These are phyloP conservation scores for Melanerpes aurifrons DNA, from an alignment of 2,113 vertebrate species.

Conservation along the genomic window DNA sequence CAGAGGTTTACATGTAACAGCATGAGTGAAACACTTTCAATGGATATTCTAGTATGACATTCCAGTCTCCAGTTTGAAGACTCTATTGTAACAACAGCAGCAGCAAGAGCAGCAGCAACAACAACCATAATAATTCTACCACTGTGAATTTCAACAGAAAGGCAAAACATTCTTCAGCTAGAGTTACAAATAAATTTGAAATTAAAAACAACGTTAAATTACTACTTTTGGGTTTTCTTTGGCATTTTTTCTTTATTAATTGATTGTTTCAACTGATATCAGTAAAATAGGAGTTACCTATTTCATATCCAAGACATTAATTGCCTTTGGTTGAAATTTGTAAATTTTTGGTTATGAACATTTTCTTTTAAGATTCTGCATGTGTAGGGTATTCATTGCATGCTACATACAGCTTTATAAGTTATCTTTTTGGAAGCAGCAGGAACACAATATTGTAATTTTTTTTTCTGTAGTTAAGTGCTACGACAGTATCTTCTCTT, in stretches of 20 bases:
- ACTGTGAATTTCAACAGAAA: background rate
- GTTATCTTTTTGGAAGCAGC: background rate
- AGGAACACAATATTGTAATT: background rate
- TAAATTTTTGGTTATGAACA: background rate
- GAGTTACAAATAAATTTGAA: background rate
- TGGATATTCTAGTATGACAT: background rate
- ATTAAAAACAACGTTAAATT: background rate
- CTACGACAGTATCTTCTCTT: background rate
- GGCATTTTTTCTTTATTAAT: background rate
- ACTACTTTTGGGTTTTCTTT: background rate
- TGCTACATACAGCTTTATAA: background rate
- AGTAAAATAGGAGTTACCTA: background rate
- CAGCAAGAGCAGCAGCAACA: no score
- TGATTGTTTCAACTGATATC: background rate
- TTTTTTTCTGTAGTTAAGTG: background rate
- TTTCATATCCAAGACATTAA: background rate
- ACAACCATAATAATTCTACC: background rate
- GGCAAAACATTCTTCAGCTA: background rate
- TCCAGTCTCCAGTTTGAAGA: background rate
- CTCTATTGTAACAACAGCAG: no score
- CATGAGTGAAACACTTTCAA: background rate
- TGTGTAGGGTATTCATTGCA: background rate
- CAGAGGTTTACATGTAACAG: background rate
- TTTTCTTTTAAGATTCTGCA: background rate
- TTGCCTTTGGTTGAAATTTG: background rate